Percentiles rank a stretch among this genome's conserved stretches.
Evolutionary conservation across 2,888 invertebrate genomes (phyloP).

Genomic region (Opisthograptis luteolata): DNA sequence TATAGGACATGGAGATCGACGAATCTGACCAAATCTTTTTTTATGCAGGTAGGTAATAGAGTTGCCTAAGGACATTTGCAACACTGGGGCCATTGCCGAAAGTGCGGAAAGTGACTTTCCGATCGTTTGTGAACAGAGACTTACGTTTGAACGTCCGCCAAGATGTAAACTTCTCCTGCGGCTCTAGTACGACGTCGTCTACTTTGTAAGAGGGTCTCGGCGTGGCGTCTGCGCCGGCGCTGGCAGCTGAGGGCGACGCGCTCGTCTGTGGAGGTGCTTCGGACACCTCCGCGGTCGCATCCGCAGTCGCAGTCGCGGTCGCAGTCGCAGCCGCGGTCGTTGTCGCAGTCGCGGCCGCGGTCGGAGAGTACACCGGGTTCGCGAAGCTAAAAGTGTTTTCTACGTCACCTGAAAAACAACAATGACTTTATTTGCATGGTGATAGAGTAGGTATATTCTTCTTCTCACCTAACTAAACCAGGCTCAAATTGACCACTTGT

Average conservation of each 20-base stretch:
- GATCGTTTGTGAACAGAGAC: too few species aligned
- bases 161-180: slow-evolving; percentile 79
- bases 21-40: too few species aligned
- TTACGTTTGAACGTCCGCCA: slow-evolving; percentile 77
- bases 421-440: too few species aligned
- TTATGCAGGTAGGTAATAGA: too few species aligned
- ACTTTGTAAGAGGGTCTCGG: slow-evolving; percentile 88
- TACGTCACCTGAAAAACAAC: slow-evolving; percentile 61
- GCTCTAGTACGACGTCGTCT: slow-evolving; percentile 89
- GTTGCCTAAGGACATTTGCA: too few species aligned
- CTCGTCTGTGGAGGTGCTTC: slow-evolving; percentile 44
- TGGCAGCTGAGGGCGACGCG: slow-evolving; percentile 55
- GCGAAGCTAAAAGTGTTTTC: slow-evolving; percentile 90
- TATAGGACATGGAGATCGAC: too few species aligned
- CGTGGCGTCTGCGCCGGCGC: slow-evolving; percentile 61
- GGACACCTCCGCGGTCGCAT: slow-evolving; percentile 48
- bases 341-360: slow-evolving; percentile 57
- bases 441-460: too few species aligned
- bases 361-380: slow-evolving; percentile 93
- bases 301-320: slow-evolving; percentile 63
- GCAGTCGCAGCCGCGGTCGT: slow-evolving; percentile 83
- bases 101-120: too few species aligned
- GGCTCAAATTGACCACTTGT: too few species aligned
- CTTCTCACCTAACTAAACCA: too few species aligned
- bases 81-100: too few species aligned